A percentile compares a stretch with the other conserved stretches of the same genome.
These are phyloP conservation scores for Sus cebifrons DNA, from an alignment of 2,797 vertebrate species.

Conservation along the genomic window DNA sequence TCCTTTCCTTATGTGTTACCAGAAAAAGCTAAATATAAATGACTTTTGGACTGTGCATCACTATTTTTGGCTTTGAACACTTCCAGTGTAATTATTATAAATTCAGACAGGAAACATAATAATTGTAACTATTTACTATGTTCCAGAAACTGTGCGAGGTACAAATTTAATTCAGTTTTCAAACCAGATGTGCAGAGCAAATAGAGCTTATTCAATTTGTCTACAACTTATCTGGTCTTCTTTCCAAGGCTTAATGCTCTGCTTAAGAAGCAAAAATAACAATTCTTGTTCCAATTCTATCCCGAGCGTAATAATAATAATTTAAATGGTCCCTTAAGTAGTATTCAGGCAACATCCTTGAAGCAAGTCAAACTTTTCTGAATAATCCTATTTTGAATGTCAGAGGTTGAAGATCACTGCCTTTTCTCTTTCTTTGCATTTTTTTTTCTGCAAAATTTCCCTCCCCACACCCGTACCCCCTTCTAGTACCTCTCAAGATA, in stretches of 20 bases:
- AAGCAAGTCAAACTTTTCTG: conserved; percentile 43
- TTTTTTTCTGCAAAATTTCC: conserved; percentile 34
- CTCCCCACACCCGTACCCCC: not conserved
- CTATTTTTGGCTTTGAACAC: conserved; percentile 31
- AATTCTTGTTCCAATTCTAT: conserved; percentile 47
- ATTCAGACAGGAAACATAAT: conserved; percentile 16
- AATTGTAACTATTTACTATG: conserved; percentile 23
- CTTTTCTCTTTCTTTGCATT: not conserved
- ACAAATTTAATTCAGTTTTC: conserved; percentile 59
- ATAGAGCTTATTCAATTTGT: conserved; percentile 52
- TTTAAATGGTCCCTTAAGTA: conserved; percentile 45
- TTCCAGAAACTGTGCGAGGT: not conserved
- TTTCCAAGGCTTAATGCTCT: conserved; percentile 16
- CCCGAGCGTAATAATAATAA: conserved; percentile 56
- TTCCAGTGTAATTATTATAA: conserved; percentile 40
- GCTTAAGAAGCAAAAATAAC: conserved; percentile 53
- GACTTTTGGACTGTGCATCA: not conserved
- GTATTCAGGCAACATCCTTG: not conserved
- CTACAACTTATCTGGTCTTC: conserved; percentile 54
- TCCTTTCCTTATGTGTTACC: not conserved
- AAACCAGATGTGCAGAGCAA: conserved; percentile 58
- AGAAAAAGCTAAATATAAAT: conserved; percentile 58
- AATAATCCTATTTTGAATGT: conserved; percentile 44
- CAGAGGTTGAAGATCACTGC: not conserved
- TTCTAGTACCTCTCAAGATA: not conserved